Evolutionary conservation across 1,140 invertebrate genomes (phyloP).

Genomic region (Stenopsyche tienmushanensis): DNA sequence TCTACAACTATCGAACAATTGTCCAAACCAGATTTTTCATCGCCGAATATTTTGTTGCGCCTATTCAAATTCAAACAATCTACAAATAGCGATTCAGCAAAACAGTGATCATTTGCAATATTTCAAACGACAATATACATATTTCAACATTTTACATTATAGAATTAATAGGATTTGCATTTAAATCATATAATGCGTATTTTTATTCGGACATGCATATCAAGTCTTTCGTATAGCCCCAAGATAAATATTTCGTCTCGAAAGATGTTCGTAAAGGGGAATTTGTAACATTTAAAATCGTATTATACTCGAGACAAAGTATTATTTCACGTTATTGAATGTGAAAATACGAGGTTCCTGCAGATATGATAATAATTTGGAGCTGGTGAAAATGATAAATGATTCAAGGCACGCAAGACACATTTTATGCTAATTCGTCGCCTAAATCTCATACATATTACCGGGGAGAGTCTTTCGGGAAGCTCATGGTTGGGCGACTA

Average conservation of each 20-base stretch:
- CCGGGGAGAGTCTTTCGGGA: slow-evolving; percentile 7
- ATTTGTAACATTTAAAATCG: neutral
- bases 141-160: too few species aligned
- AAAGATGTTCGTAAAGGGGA: too few species aligned
- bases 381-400: slow-evolving; percentile 35
- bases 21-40: neutral
- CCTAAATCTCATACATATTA: slow-evolving; percentile 41
- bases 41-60: too few species aligned
- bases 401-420: slow-evolving; percentile 39
- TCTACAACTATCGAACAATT: neutral
- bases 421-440: slow-evolving; percentile 41
- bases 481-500: slow-evolving; percentile 15
- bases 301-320: neutral
- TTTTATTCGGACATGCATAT: too few species aligned
- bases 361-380: slow-evolving; percentile 15
- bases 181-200: too few species aligned
- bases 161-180: too few species aligned
- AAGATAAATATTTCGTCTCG: too few species aligned
- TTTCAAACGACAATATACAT: too few species aligned
- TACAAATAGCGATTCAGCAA: too few species aligned
- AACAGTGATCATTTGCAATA: too few species aligned
- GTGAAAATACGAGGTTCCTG: neutral
- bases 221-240: too few species aligned
- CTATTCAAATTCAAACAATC: too few species aligned
- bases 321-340: neutral